Evolutionary conservation across 2,888 invertebrate genomes (phyloP), one percentile per base, ranked within the genome.

Genomic region (Oegoconia quadripuncta): DNA sequence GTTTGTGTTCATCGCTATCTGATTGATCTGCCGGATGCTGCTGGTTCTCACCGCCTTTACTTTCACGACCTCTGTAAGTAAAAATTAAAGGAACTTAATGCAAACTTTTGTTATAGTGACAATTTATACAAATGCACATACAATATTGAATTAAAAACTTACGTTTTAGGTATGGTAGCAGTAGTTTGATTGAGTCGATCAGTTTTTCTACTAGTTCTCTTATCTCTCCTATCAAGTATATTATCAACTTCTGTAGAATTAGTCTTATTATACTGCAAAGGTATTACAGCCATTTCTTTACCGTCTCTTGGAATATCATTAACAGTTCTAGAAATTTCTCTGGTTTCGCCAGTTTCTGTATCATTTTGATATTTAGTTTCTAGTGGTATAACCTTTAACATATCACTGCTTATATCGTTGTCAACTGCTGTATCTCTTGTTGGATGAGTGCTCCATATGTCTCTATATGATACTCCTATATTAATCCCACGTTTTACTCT

Each of bases 141-240:
- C 2, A 14, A n/a, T n/a, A 9, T 25, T 25, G 3, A 25, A 6
- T 4, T 34, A 17, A 26, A 16, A 37, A 68, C 83, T 74, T 64
- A 88, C 88, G 83, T 84, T 69, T 88, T 88, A 7, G 88, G 88
- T 29, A 88, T 68, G 17, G 83, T 73, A 2, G 83, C 86, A 18
- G 88, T 88, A 1, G 88, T 88, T 59, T 88, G 88, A 50, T 88
- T 88, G 1, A 87, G 50, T 47, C 86, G 71, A 47, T 88, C 88
- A 8, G 87, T 84, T 58, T 88, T 88, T 40, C 88, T 78, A 50
- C 87, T 88, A 0, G 88, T 88, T 39, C 88, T 78, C 51, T 88
- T 88, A 23, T 88, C 83, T 29, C 86, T 73, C 52, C 74, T 83
- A 23, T 86, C 86, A 15, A 76, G 44, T 38, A 74, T 62, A 48